A percentile compares a stretch with the other conserved stretches of the same genome.
These are phyloP conservation scores for Acronicta leporina DNA, from an alignment of 2,888 invertebrate genomes.

Conservation along the genomic window DNA sequence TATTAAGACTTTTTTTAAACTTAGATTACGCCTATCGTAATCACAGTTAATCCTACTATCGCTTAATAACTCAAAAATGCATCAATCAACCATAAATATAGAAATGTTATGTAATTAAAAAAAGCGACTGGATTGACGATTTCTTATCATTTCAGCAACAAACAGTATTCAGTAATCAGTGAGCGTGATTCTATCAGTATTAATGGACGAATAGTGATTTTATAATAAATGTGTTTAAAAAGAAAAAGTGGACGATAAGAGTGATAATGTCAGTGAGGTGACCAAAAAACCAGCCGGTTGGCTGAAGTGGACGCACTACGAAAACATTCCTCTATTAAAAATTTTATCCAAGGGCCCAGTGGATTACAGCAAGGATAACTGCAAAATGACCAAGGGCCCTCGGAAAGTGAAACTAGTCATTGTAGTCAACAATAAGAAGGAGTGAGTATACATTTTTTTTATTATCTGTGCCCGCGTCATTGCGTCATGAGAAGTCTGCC, in stretches of 20 bases:
- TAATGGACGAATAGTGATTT: constrained; percentile 71
- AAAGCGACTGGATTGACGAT: constrained; percentile 64
- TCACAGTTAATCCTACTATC: constrained; percentile 36
- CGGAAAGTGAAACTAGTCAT: constrained; percentile 89
- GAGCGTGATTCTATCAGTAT: constrained; percentile 69
- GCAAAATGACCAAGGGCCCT: constrained; percentile 90
- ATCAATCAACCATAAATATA: constrained; percentile 68
- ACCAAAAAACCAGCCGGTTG: constrained; percentile 71
- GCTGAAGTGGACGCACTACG: constrained; percentile 73
- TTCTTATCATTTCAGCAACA: constrained; percentile 61
- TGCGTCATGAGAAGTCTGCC: too few relatives aligned
- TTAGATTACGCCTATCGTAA: constrained; percentile 27
- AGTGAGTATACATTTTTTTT: constrained; percentile 76
- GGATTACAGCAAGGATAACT: constrained; percentile 82
- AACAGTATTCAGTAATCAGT: constrained; percentile 52
- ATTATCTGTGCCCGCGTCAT: not conserved
- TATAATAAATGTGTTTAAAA: constrained; percentile 65
- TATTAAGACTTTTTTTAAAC: constrained; percentile 18
- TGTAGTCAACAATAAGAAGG: constrained; percentile 90
- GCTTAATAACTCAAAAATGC: constrained; percentile 50
- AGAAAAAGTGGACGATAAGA: constrained; percentile 67
- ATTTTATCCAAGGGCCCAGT: constrained; percentile 85
- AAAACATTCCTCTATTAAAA: constrained; percentile 88
- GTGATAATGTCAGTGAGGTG: constrained; percentile 82
- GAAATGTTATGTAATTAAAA: constrained; percentile 59